Evolutionary conservation across 2,888 invertebrate genomes (phyloP), one percentile per base, ranked within the genome.

Genomic region (Cerastis rubricosa): DNA sequence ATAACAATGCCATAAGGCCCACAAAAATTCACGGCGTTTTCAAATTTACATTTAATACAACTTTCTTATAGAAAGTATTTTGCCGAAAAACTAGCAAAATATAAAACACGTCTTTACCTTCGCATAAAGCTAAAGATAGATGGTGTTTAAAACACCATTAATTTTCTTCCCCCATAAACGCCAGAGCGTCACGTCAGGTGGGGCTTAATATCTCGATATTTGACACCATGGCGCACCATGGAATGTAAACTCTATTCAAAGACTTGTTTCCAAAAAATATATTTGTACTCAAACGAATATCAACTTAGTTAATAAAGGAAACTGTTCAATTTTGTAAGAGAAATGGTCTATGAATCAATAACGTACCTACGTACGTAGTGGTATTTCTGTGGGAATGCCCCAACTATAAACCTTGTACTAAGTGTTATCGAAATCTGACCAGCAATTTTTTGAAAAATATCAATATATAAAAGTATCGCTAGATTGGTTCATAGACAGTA

Each of bases 61-160:
- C 17, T 49, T 29, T 49, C 6, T 6, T 14, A 45, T 6, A 17
- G 17, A 14, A 51, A 74, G 19, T 51, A 57, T 65, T 77, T 49
- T 19, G 2, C 35, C 11, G 14, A 69, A 51, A 65, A 65, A 14
- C 2, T 5, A 40, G 40, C 17, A 17, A 25, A 51, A 40, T 63
- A 78, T 74, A 61, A 78, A 81, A 74, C n/a, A 68, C 47, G n/a
- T 40, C 25, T n/a, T 57, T 43, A 61, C 47, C 17, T n/a, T 35
- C 11, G 49, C 51, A 63, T 63, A 69, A 51, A 78, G 63, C 29
- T 54, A 72, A 76, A 80, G 81, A 80, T 76, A 79, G 77, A 82
- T 84, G 80, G 80, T 64, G 66, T 78, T 85, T 82, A 74, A 71
- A 83, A 83, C 67, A 77, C 80, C 88, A 88, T 88, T 84, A 81